Conservation (phyloP, 2,888 invertebrate species). For the Rhodophaea formosa region DNA sequence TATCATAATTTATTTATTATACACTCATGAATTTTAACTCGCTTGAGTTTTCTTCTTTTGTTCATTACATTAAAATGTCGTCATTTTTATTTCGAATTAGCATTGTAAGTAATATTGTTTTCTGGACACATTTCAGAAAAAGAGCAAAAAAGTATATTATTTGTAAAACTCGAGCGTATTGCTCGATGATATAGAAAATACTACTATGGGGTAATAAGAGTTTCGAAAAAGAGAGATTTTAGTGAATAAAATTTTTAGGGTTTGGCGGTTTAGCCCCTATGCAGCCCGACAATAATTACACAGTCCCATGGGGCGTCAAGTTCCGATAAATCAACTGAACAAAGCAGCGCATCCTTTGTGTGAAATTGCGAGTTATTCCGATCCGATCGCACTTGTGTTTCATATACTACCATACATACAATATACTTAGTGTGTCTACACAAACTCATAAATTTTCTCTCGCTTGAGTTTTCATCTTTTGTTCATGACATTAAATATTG, state of each 20-base stretch:
- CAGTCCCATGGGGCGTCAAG: conserved; percentile 20
- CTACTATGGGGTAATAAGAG: no score
- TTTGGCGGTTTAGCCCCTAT: neutral
- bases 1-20: conserved; percentile 11
- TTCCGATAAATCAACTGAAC: conserved; percentile 59
- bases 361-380: conserved; percentile 59
- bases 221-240: no score
- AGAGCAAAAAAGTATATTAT: no score
- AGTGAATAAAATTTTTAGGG: no score
- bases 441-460: neutral
- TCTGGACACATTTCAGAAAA: no score
- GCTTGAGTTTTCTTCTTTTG: conserved; percentile 5
- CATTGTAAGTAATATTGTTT: no score
- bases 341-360: conserved; percentile 53
- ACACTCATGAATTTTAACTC: conserved; percentile 2
- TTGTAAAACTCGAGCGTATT: no score
- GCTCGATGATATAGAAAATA: no score
- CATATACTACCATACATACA: conserved; percentile 17
- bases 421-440: neutral
- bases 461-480: conserved; percentile 5
- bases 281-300: conserved; percentile 23
- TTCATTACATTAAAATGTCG: no score
- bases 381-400: conserved; percentile 55
- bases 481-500: no score
- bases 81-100: no score